Conservation (phyloP, 2,888 invertebrate genomes). For the Drosophila gaucha region DNA sequence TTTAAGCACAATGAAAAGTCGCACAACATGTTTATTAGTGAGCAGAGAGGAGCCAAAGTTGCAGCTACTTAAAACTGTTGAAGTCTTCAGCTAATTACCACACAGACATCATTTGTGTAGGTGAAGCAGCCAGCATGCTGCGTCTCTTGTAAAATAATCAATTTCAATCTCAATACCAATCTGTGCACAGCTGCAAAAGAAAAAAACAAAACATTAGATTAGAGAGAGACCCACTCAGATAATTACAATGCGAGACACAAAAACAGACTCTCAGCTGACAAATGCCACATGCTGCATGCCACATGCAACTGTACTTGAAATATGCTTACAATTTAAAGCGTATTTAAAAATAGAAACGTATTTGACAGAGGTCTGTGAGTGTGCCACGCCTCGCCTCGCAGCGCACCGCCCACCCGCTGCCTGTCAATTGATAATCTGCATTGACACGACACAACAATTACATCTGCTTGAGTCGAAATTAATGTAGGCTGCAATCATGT, state of each 20-base stretch:
- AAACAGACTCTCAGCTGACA: conserved; percentile 8
- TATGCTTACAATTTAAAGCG: no score
- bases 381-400: no score
- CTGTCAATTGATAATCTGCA: neutral
- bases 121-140: no score
- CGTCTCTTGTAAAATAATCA: no score
- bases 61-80: neutral
- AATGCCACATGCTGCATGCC: neutral
- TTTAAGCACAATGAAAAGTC: conserved; percentile 30
- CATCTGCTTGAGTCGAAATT: conserved; percentile 39
- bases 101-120: no score
- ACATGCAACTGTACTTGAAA: conserved; percentile 9
- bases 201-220: neutral
- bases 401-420: neutral
- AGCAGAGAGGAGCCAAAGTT: neutral
- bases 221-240: neutral
- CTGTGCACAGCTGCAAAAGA: no score
- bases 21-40: no score
- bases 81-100: neutral
- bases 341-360: no score
- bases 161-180: no score
- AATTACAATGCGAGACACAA: conserved; percentile 1
- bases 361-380: no score
- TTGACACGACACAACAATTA: conserved; percentile 40
- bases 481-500: conserved; percentile 28